Evolutionary conservation across 35 echinoderm and acorn worm species (phyloP).

Genomic region (Acanthaster planci): DNA sequence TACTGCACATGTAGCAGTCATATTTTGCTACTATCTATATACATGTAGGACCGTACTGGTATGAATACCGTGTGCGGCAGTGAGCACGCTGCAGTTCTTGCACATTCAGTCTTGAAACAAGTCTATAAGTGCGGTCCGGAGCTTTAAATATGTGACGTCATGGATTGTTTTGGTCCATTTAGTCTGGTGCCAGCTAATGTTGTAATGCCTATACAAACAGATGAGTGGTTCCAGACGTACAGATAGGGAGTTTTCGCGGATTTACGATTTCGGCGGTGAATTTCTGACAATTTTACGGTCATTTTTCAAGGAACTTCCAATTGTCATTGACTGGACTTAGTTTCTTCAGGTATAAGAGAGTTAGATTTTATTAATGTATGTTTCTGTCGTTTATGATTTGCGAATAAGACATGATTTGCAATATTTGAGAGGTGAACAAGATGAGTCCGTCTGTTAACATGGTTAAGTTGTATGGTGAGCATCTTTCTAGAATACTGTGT

Average conservation of each 20-base stretch:
- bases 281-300: no score
- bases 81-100: not conserved
- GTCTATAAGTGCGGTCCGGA: not conserved
- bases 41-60: not conserved
- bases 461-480: no score
- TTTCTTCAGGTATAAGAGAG: no score
- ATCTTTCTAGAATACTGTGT: no score
- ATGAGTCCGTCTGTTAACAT: no score
- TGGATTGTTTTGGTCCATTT: constrained; percentile 1
- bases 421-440: no score
- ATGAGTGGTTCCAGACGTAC: not conserved
- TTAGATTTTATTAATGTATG: no score
- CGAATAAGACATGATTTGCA: no score
- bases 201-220: not conserved
- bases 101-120: no score
- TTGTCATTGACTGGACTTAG: no score
- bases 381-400: no score
- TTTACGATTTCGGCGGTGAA: not conserved
- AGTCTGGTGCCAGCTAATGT: not conserved
- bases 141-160: constrained; percentile 27
- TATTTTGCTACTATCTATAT: not conserved
- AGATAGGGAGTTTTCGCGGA: not conserved
- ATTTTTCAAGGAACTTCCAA: no score
- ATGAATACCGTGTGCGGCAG: not conserved
- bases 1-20: not conserved